phyloP scores from a whole-genome alignment of 2,888 invertebrate species.

The Pocota personata region DNA sequence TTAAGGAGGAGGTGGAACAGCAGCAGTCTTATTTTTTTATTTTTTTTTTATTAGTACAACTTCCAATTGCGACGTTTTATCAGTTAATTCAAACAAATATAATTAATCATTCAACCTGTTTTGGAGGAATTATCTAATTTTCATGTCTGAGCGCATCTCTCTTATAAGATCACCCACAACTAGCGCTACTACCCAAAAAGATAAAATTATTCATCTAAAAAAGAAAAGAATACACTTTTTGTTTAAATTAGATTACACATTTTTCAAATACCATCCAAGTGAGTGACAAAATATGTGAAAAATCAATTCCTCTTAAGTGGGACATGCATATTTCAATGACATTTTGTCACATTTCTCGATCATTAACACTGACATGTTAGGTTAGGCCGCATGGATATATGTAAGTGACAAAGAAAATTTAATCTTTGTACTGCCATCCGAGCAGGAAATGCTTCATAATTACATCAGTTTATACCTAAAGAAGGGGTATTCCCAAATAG shows the following conservation, averaged over 20 bases:
- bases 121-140: constrained; percentile 39
- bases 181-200: neutral
- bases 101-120: constrained; percentile 40
- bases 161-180: neutral
- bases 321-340: constrained; percentile 3
- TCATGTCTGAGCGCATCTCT: neutral
- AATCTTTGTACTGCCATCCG: constrained; percentile 52
- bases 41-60: neutral
- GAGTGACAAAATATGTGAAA: neutral
- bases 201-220: neutral
- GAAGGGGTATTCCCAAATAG: constrained; percentile 2
- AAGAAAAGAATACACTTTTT: too few relatives aligned
- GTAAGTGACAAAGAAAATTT: constrained; percentile 47
- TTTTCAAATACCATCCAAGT: neutral
- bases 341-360: constrained; percentile 23
- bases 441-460: constrained; percentile 43
- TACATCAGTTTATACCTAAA: neutral
- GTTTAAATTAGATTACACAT: constrained; percentile 26
- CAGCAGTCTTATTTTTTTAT: neutral
- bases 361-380: constrained; percentile 7
- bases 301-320: neutral
- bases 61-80: constrained; percentile 53
- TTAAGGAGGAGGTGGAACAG: neutral
- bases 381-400: constrained; percentile 39
- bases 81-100: constrained; percentile 51